Evolutionary conservation across 2,113 vertebrate genomes (phyloP).

Genomic region (Scytalopus superciliaris): DNA sequence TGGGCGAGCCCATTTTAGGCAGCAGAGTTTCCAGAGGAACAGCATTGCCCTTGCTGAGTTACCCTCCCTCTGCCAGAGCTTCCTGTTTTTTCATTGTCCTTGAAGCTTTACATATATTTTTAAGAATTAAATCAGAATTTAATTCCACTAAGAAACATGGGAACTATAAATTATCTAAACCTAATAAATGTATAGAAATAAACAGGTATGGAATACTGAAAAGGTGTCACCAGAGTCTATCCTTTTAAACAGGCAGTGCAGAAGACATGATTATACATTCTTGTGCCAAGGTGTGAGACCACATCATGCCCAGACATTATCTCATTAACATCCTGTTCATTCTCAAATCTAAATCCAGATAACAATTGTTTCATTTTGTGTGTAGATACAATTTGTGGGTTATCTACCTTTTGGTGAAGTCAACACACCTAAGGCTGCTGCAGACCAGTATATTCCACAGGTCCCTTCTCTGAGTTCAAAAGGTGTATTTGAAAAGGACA

Average conservation of each 20-base stretch:
- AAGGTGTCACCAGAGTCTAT: neutral
- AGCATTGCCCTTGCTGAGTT: neutral
- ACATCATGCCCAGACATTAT: neutral
- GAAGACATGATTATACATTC: neutral
- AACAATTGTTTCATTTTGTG: neutral
- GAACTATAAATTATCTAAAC: neutral
- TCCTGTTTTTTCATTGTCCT: neutral
- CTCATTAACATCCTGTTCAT: conserved; percentile 39
- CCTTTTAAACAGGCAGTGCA: neutral
- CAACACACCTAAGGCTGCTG: neutral
- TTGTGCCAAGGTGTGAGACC: neutral
- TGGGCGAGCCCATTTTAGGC: neutral
- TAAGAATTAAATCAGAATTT: neutral
- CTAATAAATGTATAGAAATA: neutral
- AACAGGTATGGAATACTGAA: neutral
- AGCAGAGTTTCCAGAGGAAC: neutral
- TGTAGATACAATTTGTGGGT: neutral
- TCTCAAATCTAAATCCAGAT: neutral
- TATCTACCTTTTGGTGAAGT: neutral
- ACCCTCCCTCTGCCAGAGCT: neutral
- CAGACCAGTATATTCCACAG: neutral
- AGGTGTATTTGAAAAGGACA: neutral
- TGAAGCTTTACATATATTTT: neutral
- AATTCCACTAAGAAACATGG: neutral
- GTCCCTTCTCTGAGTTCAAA: neutral